phyloP scores from a whole-genome alignment of 2,797 vertebrate genomes.

The Neosalanx taihuensis region DNA sequence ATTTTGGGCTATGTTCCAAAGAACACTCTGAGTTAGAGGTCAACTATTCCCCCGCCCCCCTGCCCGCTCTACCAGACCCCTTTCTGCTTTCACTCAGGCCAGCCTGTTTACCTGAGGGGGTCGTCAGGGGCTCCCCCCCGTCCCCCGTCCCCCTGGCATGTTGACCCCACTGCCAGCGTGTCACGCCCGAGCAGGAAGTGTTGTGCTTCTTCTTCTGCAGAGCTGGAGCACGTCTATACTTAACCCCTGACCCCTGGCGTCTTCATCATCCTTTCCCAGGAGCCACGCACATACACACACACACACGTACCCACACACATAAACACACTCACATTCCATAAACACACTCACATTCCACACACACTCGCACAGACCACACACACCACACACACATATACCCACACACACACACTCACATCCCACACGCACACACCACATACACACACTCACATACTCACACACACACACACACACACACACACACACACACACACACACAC shows the following conservation, averaged over 20 bases:
- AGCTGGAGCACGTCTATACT: conserved; percentile 21
- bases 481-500: too few species aligned
- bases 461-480: too few species aligned
- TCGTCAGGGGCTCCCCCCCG: conserved; percentile 30
- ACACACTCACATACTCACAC: too few species aligned
- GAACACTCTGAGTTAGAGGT: not conserved
- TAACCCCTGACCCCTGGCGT: too few species aligned
- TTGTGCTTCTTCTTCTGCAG: conserved; percentile 45
- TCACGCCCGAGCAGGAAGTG: conserved; percentile 53
- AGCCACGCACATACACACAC: not conserved
- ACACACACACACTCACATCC: too few species aligned
- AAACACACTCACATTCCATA: not conserved
- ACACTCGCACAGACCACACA: not conserved
- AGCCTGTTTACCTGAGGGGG: conserved; percentile 29
- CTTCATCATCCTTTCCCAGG: too few species aligned
- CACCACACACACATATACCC: too few species aligned
- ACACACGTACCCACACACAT: not conserved
- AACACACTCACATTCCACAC: not conserved
- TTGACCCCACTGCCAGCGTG: conserved; percentile 37
- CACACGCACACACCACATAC: too few species aligned
- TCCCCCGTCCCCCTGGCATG: not conserved
- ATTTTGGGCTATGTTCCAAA: too few species aligned
- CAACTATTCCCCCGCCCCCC: not conserved
- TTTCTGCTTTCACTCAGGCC: conserved; percentile 10
- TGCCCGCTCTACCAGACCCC: too few species aligned